Conservation (phyloP, 2,797 vertebrate genomes). For the Notamacropus eugenii region DNA sequence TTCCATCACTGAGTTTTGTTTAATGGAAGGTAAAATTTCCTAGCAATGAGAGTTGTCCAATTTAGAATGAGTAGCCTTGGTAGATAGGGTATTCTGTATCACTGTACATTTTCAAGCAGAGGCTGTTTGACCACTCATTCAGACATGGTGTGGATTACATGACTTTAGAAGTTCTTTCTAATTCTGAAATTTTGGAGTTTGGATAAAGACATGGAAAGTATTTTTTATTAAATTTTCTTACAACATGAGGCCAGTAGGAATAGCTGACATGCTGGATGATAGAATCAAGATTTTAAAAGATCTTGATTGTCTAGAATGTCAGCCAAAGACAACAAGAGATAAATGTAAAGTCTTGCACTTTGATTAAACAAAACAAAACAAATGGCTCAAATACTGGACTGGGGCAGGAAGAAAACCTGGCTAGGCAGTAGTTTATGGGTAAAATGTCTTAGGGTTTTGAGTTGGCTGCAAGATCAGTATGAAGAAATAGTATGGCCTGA, state of each 20-base stretch:
- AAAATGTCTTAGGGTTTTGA: background rate
- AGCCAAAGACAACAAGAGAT: background rate
- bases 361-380: background rate
- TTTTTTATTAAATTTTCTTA: background rate
- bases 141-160: background rate
- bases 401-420: background rate
- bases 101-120: background rate
- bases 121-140: background rate
- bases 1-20: background rate
- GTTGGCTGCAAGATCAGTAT: background rate
- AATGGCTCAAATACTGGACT: background rate
- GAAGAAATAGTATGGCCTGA: background rate
- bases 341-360: background rate
- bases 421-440: background rate
- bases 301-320: background rate
- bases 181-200: background rate
- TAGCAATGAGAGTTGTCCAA: background rate
- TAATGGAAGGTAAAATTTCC: background rate
- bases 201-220: background rate
- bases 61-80: background rate
- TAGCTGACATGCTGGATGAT: background rate
- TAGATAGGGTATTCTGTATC: background rate
- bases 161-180: background rate
- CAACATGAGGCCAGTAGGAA: background rate
- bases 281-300: background rate